These are phyloP conservation scores for Caradrina kadenii DNA, from an alignment of 2,888 invertebrate genomes.

Conservation along the genomic window DNA sequence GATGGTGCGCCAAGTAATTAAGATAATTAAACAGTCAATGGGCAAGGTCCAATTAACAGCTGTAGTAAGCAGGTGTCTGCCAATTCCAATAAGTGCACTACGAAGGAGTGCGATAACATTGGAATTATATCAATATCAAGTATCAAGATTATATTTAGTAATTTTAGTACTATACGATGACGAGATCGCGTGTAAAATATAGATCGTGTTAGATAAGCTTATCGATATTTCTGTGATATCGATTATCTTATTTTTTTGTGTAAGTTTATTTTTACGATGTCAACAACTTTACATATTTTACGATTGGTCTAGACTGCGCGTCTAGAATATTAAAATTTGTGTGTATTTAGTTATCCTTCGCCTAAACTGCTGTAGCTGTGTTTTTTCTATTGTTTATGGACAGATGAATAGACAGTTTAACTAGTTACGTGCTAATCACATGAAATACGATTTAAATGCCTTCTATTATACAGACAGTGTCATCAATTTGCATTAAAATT, in stretches of 20 bases:
- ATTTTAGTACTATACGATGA: constrained; percentile 20
- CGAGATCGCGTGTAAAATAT: constrained; percentile 51
- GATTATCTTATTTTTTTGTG: constrained; percentile 20
- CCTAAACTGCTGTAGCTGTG: no score
- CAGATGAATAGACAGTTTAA: no score
- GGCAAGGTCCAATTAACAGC: constrained; percentile 65
- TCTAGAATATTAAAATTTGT: not conserved
- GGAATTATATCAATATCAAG: constrained; percentile 42
- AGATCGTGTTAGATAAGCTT: constrained; percentile 50
- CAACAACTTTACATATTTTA: constrained; percentile 25
- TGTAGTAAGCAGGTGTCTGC: constrained; percentile 72
- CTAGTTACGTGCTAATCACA: no score
- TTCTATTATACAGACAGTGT: no score
- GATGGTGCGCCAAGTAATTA: constrained; percentile 65
- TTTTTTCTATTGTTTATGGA: constrained; percentile 6
- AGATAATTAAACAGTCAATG: constrained; percentile 71
- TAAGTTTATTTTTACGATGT: constrained; percentile 29
- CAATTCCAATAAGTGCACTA: constrained; percentile 29
- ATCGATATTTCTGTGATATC: constrained; percentile 34
- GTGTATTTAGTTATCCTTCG: not conserved
- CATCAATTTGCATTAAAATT: no score
- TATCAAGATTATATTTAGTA: constrained; percentile 45
- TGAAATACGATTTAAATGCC: no score
- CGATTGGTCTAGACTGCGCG: constrained; percentile 35
- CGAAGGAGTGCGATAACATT: constrained; percentile 40